Base-by-base conservation (phyloP, 2,113 vertebrate species). In the Lycaon pictus region DNA sequence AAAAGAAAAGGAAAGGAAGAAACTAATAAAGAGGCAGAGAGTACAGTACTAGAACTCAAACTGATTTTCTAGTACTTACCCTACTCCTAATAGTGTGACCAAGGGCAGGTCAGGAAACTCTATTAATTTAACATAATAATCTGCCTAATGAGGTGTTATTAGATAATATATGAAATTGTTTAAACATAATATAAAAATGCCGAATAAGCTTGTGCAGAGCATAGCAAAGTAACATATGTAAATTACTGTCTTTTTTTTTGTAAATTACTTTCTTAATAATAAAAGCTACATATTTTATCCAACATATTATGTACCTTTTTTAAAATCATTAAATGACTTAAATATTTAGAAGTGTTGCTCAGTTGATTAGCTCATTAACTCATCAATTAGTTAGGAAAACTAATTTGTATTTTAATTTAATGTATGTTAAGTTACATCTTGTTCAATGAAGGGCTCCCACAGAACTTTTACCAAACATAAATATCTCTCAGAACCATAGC, bases 111-210 rank as follows among this genome's bases (percentile, higher is more conserved):
- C 71, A 56, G 53, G 19, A 53, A 81, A 69, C 10, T 4, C 20
- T 27, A 76, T 55, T 86, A 76, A 51, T 92, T 95, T 93, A 95
- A 53, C 53, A 53, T 72, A 79, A n/a, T 93, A 69, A 67, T 62
- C 20, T 76, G 19, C 27, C 29, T 69, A 93, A 81, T 84, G 74
- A 90, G 7, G 0, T 95, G 17, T 48, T 90, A 20, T 58, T 13
- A 77, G 29, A 69, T 76, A 83, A 90, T 83, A 82, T 67, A 43
- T 79, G 23, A 90, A 96, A 90, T 83, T 89, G 2, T 89, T 93
- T 95, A 88, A 71, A 27, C 27, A 60, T 63, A 63, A 35, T 60
- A 43, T 90, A 43, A 95, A 90, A 87, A 81, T 80, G 11, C 8
- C 74, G 20, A 83, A 19, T 93, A 51, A 67, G 27, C 74, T 95